These are phyloP conservation scores for Pungitius pungitius DNA, from an alignment of 2,113 vertebrate genomes.

Conservation along the genomic window DNA sequence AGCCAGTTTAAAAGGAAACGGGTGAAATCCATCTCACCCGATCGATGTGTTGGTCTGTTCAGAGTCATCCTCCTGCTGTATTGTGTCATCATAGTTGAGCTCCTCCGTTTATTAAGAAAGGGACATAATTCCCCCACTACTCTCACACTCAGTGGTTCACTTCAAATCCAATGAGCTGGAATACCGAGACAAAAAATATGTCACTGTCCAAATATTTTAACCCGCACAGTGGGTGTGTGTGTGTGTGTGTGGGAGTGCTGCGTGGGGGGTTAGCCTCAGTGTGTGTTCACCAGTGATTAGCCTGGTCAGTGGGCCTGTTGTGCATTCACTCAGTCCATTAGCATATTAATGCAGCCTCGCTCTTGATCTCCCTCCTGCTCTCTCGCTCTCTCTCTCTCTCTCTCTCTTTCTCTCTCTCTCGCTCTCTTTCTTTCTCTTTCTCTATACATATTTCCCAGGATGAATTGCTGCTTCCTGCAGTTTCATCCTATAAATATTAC, in stretches of 20 bases:
- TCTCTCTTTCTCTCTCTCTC: conserved; percentile 42
- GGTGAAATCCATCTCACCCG: too few relatives aligned
- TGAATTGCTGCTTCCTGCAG: conserved; percentile 67
- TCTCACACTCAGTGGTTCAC: not conserved
- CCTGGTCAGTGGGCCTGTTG: conserved; percentile 84
- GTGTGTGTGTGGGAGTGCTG: conserved; percentile 42
- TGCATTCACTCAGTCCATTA: conserved; percentile 81
- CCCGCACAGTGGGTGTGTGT: conserved; percentile 24
- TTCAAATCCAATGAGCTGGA: conserved; percentile 18
- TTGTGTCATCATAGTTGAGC: too few relatives aligned
- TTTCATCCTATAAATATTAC: conserved; percentile 71
- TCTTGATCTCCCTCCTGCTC: conserved; percentile 75
- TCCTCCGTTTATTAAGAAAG: not conserved
- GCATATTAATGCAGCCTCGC: conserved; percentile 82
- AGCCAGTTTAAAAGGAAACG: too few relatives aligned
- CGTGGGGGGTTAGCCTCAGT: conserved; percentile 78
- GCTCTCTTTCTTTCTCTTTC: conserved; percentile 53
- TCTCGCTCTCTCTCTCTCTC: conserved; percentile 52
- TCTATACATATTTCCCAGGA: conserved; percentile 68
- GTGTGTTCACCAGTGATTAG: conserved; percentile 84
- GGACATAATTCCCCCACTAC: not conserved
- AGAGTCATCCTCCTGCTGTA: not conserved
- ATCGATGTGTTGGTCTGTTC: not conserved
- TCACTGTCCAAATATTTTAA: conserved; percentile 50
- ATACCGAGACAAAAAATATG: conserved; percentile 18